Percentiles rank a stretch among this genome's conserved stretches.
These are phyloP conservation scores for Drosophila kambysellisi DNA, from an alignment of 2,888 invertebrate species.

Conservation along the genomic window DNA sequence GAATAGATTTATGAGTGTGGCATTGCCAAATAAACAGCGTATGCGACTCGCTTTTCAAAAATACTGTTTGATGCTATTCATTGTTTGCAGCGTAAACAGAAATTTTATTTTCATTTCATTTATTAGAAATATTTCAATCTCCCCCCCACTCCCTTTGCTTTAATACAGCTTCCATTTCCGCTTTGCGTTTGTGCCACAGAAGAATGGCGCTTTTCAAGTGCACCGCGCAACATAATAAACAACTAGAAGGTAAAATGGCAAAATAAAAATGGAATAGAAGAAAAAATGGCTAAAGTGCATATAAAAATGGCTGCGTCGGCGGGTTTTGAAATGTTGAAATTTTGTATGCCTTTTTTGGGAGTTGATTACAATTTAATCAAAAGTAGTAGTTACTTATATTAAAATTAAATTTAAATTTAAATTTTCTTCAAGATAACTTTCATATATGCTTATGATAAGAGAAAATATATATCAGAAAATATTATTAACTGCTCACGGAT, in stretches of 20 bases:
- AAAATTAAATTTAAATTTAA: too few species aligned
- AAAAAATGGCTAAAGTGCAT: slow-evolving; percentile 30
- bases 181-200: slow-evolving; percentile 48
- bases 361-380: background rate
- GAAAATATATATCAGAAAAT: background rate
- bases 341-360: too few species aligned
- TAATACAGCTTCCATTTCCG: slow-evolving; percentile 51
- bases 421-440: background rate
- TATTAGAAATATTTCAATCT: slow-evolving; percentile 54
- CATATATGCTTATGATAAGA: background rate
- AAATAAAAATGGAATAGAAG: slow-evolving; percentile 6
- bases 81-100: slow-evolving; percentile 60
- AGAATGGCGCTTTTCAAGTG: slow-evolving; percentile 58
- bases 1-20: slow-evolving; percentile 45
- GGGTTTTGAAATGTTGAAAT: background rate
- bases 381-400: background rate
- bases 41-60: slow-evolving; percentile 28
- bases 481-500: background rate
- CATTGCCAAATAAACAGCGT: slow-evolving; percentile 64
- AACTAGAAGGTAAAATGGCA: slow-evolving; percentile 25
- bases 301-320: slow-evolving; percentile 12
- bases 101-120: slow-evolving; percentile 66
- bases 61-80: slow-evolving; percentile 59
- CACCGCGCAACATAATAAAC: slow-evolving; percentile 41
- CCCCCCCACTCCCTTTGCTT: slow-evolving; percentile 22